Base-by-base conservation (phyloP, 2,797 vertebrate genomes). In the Melanotaenia parkinsoni region DNA sequence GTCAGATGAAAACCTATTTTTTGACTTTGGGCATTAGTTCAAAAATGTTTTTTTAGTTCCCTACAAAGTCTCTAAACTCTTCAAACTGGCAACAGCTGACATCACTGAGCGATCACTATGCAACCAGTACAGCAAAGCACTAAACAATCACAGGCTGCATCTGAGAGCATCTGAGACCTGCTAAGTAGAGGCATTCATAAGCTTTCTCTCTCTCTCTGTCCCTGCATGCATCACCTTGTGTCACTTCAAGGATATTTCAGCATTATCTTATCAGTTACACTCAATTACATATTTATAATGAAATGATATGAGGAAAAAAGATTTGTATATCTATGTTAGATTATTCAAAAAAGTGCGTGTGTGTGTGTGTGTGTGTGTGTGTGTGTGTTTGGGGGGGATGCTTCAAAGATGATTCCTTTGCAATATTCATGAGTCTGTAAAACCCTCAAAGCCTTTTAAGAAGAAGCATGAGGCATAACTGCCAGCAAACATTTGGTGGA, bases 391-490 rank as follows among this genome's bases (percentile, higher is more conserved):
- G 26, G 26, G 0, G 20, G n/a, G 56, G 47, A 70, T 18, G 80
- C 81, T 83, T 87, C 79, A 92, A 90, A 87, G 65, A 75, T 4
- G 37, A 61, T 58, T 88, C 75, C 70, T 74, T 72, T 90, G 76
- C 81, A 87, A 90, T 89, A 92, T 92, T 91, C 69, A 92, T 90
- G 85, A 84, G 80, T 72, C 56, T 74, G 58, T 69, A 80, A 86
- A 72, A 89, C 79, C 82, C 84, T 89, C 86, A 84, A 88, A 92
- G 89, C 80, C 81, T 90, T 86, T 88, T 74, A 79, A 79, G 76
- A 81, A 80, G 74, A 86, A 80, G 66, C 69, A 70, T 85, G 86
- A 70, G 68, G 75, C 66, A 76, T 72, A 80, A 84, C 79, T 89
- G 76, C 78, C 83, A 79, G 87, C 83, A 85, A 81, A 85, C 20